Evolutionary conservation across 2,113 vertebrate species (phyloP).

Genomic region (Junco hyemalis): DNA sequence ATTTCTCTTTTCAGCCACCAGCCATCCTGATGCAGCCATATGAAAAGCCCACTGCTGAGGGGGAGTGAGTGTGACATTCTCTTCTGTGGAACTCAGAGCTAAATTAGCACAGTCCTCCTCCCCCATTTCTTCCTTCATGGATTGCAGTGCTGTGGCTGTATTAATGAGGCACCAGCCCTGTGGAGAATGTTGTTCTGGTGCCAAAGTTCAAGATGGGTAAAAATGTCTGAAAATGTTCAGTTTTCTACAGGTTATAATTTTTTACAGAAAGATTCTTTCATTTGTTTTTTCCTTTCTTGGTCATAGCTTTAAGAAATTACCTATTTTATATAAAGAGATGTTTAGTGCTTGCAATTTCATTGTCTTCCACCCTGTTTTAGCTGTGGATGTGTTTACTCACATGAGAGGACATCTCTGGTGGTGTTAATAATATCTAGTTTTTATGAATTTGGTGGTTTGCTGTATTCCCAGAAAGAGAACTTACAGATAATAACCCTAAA

Average conservation of each 20-base stretch:
- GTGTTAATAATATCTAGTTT: neutral
- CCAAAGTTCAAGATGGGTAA: neutral
- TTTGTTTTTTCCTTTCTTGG: neutral
- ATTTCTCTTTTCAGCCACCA: conserved; percentile 27
- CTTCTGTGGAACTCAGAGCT: conserved; percentile 17
- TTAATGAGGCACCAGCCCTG: neutral
- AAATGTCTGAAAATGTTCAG: neutral
- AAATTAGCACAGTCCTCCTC: conserved; percentile 53
- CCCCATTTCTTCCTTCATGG: neutral
- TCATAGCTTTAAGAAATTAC: neutral
- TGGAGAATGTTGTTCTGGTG: neutral
- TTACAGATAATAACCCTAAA: neutral
- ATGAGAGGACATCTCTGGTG: neutral
- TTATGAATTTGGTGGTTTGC: neutral
- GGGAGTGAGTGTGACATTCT: conserved; percentile 60
- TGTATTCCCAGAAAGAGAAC: neutral
- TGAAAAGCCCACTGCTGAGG: conserved; percentile 64
- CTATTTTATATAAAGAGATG: neutral
- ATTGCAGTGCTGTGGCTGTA: neutral
- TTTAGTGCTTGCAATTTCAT: neutral
- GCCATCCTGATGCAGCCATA: conserved; percentile 16
- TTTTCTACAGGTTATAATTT: neutral
- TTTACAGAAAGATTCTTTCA: neutral
- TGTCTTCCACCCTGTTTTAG: neutral
- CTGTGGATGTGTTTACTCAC: neutral